phyloP scores from a whole-genome alignment of 2,888 invertebrate genomes.

The Sinodicranocentrus sp. region DNA sequence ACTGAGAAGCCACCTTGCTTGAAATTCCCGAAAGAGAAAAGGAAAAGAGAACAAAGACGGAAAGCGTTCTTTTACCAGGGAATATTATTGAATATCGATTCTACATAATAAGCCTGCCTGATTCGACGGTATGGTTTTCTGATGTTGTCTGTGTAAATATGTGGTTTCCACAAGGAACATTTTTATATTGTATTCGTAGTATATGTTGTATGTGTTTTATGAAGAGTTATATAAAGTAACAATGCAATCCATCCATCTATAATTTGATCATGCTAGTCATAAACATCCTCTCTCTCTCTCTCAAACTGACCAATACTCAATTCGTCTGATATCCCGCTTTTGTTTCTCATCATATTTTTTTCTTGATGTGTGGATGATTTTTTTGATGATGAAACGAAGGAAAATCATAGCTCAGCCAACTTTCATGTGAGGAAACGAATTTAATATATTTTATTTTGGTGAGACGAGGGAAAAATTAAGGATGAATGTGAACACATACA shows the following conservation, averaged over 20 bases:
- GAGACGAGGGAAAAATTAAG: conserved; percentile 46
- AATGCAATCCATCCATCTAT: conserved; percentile 13
- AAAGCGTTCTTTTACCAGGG: conserved; percentile 19
- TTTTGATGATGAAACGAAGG: background rate
- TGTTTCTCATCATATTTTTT: background rate
- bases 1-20: conserved; percentile 34
- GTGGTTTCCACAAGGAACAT: no score
- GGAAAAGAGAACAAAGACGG: conserved; percentile 55
- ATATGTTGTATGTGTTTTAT: conserved; percentile 8
- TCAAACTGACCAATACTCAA: background rate
- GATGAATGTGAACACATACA: conserved; percentile 19
- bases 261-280: background rate
- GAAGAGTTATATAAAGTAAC: background rate
- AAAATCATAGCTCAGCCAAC: conserved; percentile 27
- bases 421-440: conserved; percentile 35
- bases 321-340: background rate
- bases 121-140: no score
- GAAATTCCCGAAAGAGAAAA: no score
- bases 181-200: no score
- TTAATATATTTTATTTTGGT: conserved; percentile 46
- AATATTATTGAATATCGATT: conserved; percentile 56
- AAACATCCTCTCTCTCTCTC: no score
- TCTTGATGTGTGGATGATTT: background rate
- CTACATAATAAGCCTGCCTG: conserved; percentile 8
- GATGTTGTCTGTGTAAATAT: no score